phyloP scores from a whole-genome alignment of 1,140 invertebrate species.

The Bombus ignitus region DNA sequence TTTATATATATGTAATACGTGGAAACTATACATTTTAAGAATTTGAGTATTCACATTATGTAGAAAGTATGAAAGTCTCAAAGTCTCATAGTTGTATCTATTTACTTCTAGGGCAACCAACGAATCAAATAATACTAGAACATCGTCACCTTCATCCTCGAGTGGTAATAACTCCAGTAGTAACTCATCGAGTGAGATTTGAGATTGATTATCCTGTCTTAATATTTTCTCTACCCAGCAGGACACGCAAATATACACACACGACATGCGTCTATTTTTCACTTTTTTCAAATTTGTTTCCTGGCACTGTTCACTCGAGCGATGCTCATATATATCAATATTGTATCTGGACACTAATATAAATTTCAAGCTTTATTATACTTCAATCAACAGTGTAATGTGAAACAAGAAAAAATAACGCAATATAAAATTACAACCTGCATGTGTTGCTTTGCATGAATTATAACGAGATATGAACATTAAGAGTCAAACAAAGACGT shows the following conservation, averaged over 20 bases:
- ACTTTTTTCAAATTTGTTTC: slow-evolving; percentile 40
- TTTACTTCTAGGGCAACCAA: slow-evolving; percentile 73
- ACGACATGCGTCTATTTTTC: slow-evolving; percentile 56
- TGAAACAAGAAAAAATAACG: slow-evolving; percentile 39
- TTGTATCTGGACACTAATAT: slow-evolving; percentile 41
- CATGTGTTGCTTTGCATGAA: slow-evolving; percentile 35
- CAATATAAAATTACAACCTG: slow-evolving; percentile 43
- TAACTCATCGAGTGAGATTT: slow-evolving; percentile 75
- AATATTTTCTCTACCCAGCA: slow-evolving; percentile 38
- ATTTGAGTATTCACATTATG: background rate
- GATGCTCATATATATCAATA: slow-evolving; percentile 32
- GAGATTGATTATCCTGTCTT: slow-evolving; percentile 66
- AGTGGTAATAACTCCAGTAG: slow-evolving; percentile 72
- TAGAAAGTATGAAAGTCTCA: background rate
- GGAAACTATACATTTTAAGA: background rate
- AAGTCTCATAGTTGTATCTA: background rate
- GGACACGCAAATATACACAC: slow-evolving; percentile 46
- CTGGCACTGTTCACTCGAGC: slow-evolving; percentile 33
- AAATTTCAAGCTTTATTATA: slow-evolving; percentile 53
- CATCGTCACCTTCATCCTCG: slow-evolving; percentile 63
- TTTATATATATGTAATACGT: background rate
- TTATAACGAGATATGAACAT: slow-evolving; percentile 23
- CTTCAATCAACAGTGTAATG: slow-evolving; percentile 38
- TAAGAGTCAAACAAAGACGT: slow-evolving; percentile 13
- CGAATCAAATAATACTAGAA: slow-evolving; percentile 76